Base-by-base conservation (phyloP, 1,140 invertebrate genomes). In the Lasioglossum albipes region DNA sequence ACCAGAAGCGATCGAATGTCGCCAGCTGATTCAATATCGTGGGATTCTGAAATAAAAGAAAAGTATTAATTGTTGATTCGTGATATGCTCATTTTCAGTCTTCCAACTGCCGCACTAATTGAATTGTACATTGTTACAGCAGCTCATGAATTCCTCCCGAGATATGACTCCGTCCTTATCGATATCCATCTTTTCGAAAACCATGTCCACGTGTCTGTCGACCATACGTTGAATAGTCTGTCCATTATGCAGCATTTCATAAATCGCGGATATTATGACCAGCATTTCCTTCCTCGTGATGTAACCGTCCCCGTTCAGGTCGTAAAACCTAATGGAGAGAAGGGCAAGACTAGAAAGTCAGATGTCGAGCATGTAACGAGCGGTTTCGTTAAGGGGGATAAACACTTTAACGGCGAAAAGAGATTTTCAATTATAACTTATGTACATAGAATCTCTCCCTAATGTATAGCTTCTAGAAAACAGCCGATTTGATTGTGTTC, bases 231-330 rank as follows among this genome's bases (percentile, higher is more conserved):
- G 86, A 12, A 88, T 78, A 7, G 36, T 80, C 5, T 89, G 86
- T 13, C 71, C 69, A 22, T 83, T 83, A 52, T 89, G 73, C 3
- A 91, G 83, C 87, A 93, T 91, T 67, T 92, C 91, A 27, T 92
- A 92, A 86, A 91, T 90, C 9, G 92, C 88, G 1, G 90, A 87
- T 65, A 92, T 67, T 68, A 89, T 89, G 4, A 82, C 36, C 9
- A 82, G 74, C 91, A 93, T 92, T 61, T 92, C 91, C 41, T 84
- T 79, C 74, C 87, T 91, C 9, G 91, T 91, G 70, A 93, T 91
- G 20, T 84, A 88, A 68, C 91, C 92, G 49, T 93, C 90, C 2
- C 90, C 89, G 73, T 92, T 88, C 18, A 91, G 59, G 74, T 93
- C 91, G 71, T 93, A 93, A 54, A 93, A 87, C 62, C 92, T 93